Evolutionary conservation across 1,140 invertebrate species (phyloP).

Genomic region (Lasioglossum baleicum): DNA sequence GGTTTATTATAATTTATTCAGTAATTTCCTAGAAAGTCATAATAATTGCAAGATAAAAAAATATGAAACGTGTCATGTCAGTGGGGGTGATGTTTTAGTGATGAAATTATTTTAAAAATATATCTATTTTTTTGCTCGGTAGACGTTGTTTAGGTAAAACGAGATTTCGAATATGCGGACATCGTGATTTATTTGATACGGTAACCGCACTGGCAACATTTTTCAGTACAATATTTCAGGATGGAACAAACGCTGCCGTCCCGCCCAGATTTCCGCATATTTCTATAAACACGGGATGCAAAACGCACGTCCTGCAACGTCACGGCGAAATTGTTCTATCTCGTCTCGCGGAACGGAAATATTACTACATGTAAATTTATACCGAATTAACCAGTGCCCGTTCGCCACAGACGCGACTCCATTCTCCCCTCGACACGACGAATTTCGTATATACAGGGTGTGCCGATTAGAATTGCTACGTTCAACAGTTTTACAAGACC

Average conservation of each 20-base stretch:
- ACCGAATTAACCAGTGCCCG: conserved; percentile 26
- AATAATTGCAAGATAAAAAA: too few relatives aligned
- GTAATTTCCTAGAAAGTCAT: too few relatives aligned
- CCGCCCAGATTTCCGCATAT: background rate
- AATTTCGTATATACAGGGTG: background rate
- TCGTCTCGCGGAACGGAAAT: conserved; percentile 20
- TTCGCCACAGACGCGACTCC: background rate
- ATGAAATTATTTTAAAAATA: too few relatives aligned
- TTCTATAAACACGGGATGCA: background rate
- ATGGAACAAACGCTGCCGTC: background rate
- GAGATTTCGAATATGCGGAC: background rate
- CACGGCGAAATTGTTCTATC: background rate
- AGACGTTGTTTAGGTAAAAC: background rate
- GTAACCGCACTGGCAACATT: background rate
- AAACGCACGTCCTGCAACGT: background rate
- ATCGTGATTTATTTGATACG: background rate
- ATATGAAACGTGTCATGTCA: too few relatives aligned
- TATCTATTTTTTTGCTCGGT: too few relatives aligned
- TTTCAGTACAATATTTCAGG: background rate
- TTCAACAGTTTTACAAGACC: too few relatives aligned
- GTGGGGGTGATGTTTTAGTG: too few relatives aligned
- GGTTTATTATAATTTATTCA: too few relatives aligned
- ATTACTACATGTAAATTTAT: conserved; percentile 42
- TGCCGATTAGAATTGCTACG: too few relatives aligned
- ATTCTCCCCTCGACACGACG: conserved; percentile 4